Base-by-base conservation (phyloP, 2,113 vertebrate species). In the Xiphophorus couchianus region DNA sequence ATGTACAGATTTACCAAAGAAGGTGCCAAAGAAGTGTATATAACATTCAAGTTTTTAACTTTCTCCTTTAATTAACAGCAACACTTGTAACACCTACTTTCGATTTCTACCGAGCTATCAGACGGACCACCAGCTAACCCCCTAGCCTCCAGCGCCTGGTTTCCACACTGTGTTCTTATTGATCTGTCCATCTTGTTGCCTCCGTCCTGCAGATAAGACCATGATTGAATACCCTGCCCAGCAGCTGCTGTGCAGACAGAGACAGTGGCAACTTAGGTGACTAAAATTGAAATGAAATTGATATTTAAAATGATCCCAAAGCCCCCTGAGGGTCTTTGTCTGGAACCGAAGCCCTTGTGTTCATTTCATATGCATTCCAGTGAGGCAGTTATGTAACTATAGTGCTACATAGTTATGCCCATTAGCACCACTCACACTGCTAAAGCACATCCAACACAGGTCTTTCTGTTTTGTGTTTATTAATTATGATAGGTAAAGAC, bases 151-250 rank as follows among this genome's bases (percentile, higher is more conserved):
- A 62, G 76, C 33, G 42, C 74, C 73, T 78, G 70, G 67, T 74
- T 73, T 71, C 62, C 74, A 6, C 1, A 58, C 73, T 77, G 69
- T 69, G 71, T 83, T 89, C 77, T 84, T 86, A 93, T 89, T 88
- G 86, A 91, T 91, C 83, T 81, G 86, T 80, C 85, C 78, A 75
- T 89, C 82, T 82, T 84, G 66, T 60, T 64, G 75, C 73, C 66
- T 61, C 66, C 15, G 80, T 80, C 54, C 63, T 12, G 0, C 62
- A 69, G 84, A 89, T 37, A 79, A 84, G 80, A 58, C 80, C 31
- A 62, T 83, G 86, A 92, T 86, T 89, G 87, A 92, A 83, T 62
- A 62, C n/a, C 77, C 63, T 12, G 39, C 84, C 48, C 69, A 33
- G 80, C 89, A 86, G 90, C 92, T 86, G 92, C 82, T 68, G 65